phyloP scores from a whole-genome alignment of 1,140 invertebrate species.

The Bicyclus anynana region DNA sequence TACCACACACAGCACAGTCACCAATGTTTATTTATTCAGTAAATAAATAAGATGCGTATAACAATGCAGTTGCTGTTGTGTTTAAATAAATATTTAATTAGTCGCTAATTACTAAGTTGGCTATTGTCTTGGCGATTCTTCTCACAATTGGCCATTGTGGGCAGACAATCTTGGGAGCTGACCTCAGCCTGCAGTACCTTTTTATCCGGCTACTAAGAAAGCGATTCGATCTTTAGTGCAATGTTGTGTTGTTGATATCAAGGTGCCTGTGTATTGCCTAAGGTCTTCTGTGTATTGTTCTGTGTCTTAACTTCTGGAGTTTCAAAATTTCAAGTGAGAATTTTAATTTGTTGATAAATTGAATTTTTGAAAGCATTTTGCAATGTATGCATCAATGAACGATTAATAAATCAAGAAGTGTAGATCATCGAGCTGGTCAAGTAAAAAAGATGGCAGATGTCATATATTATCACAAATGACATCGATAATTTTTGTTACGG shows the following conservation, averaged over 20 bases:
- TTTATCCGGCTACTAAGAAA: constrained; percentile 43
- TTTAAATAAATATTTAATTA: constrained; percentile 67
- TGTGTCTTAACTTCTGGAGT: not conserved
- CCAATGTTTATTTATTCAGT: constrained; percentile 33
- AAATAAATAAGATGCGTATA: constrained; percentile 34
- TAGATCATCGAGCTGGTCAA: too few species aligned
- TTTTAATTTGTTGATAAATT: too few species aligned
- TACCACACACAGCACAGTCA: too few species aligned
- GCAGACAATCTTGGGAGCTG: constrained; percentile 70
- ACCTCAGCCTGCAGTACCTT: constrained; percentile 59
- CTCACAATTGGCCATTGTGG: constrained; percentile 71
- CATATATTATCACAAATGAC: too few species aligned
- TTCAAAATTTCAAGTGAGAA: not conserved
- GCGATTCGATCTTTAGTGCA: constrained; percentile 33
- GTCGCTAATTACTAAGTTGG: constrained; percentile 59
- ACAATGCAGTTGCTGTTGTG: constrained; percentile 35
- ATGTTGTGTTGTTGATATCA: constrained; percentile 17
- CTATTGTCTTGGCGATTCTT: constrained; percentile 62
- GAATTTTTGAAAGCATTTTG: too few species aligned
- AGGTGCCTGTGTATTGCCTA: not conserved
- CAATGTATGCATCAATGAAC: too few species aligned
- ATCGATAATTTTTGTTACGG: too few species aligned
- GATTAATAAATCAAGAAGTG: too few species aligned
- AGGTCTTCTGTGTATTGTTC: not conserved
- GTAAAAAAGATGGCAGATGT: too few species aligned